A percentile compares a stretch with the other conserved stretches of the same genome.
Evolutionary conservation across 2,113 vertebrate genomes (phyloP).

Genomic region (Puffinus mauretanicus): DNA sequence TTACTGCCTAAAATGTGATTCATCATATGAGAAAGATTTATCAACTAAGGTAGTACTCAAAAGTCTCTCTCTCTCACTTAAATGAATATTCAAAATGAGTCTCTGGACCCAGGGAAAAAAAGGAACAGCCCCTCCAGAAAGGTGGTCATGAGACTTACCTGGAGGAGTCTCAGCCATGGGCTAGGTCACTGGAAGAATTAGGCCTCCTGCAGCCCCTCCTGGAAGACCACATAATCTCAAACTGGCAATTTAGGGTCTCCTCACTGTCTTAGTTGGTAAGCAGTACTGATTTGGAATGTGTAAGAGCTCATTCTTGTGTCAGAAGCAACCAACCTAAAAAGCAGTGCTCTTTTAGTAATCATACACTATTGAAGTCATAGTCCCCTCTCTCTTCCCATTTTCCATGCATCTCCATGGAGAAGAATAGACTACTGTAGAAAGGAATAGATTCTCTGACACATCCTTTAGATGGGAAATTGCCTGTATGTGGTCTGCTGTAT

Average conservation of each 20-base stretch:
- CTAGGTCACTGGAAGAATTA: background rate
- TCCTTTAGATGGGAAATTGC: background rate
- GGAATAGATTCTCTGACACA: background rate
- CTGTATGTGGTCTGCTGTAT: background rate
- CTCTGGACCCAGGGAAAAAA: background rate
- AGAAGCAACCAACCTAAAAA: background rate
- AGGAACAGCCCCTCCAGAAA: background rate
- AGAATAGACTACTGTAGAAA: background rate
- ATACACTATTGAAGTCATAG: background rate
- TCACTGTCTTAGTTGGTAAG: background rate
- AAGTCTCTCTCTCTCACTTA: background rate
- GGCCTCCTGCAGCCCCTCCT: background rate
- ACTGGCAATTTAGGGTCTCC: background rate
- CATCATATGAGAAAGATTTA: background rate
- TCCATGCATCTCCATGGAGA: background rate
- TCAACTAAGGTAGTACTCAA: background rate
- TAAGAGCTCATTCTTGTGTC: background rate
- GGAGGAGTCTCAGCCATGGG: background rate
- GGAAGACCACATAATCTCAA: background rate
- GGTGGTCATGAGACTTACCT: background rate
- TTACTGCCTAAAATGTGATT: background rate
- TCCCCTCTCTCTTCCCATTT: background rate
- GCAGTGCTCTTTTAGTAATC: background rate
- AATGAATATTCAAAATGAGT: background rate
- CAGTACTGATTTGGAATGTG: background rate